phyloP scores from a whole-genome alignment of 2,113 vertebrate genomes.

The Calyptomena viridis region DNA sequence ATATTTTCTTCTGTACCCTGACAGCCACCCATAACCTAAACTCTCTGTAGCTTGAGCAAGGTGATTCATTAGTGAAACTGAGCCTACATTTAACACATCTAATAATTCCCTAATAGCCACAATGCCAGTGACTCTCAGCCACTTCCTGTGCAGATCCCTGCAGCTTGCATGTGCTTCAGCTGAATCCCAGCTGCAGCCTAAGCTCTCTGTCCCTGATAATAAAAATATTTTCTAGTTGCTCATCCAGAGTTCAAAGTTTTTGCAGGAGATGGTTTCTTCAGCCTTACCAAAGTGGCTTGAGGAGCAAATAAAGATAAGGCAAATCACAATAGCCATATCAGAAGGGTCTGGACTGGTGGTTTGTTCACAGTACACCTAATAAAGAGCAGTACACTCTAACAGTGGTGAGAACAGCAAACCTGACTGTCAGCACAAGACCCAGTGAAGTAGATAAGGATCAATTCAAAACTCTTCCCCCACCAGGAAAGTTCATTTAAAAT shows the following conservation, averaged over 20 bases:
- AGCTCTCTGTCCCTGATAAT: background rate
- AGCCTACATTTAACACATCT: slow-evolving; percentile 22
- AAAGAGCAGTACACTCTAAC: slow-evolving; percentile 45
- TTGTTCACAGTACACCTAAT: slow-evolving; percentile 41
- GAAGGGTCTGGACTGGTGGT: slow-evolving; percentile 51
- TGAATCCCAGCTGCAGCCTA: slow-evolving; percentile 12
- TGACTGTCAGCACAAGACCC: slow-evolving; percentile 43
- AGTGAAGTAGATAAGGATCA: slow-evolving; percentile 48
- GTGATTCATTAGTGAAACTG: slow-evolving; percentile 2
- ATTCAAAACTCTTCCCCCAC: slow-evolving; percentile 22
- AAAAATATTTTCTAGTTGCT: slow-evolving; percentile 37
- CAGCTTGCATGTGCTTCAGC: background rate
- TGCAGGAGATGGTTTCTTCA: slow-evolving; percentile 49
- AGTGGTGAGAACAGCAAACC: slow-evolving; percentile 55
- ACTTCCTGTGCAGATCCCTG: slow-evolving; percentile 44
- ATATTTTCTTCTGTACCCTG: background rate
- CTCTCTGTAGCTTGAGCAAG: background rate
- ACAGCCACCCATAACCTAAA: background rate
- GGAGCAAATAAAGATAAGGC: slow-evolving; percentile 68
- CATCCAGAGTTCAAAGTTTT: slow-evolving; percentile 67
- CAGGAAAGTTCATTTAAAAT: slow-evolving; percentile 26
- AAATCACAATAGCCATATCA: slow-evolving; percentile 28
- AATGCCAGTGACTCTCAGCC: background rate
- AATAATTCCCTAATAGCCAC: slow-evolving; percentile 45
- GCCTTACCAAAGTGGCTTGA: slow-evolving; percentile 36